Evolutionary conservation across 2,113 vertebrate species (phyloP).

Genomic region (Phainopepla nitens): DNA sequence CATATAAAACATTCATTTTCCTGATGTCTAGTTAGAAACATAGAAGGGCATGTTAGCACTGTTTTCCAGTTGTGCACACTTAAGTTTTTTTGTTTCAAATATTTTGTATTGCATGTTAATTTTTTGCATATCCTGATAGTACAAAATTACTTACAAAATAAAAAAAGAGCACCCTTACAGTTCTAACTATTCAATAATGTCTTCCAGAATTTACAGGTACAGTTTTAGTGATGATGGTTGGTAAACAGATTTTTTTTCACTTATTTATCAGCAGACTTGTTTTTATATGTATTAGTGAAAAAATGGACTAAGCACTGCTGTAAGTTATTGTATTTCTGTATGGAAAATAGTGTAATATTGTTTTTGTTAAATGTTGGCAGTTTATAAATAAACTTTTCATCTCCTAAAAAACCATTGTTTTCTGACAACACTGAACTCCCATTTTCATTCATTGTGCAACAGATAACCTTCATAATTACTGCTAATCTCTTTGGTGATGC

Average conservation of each 20-base stretch:
- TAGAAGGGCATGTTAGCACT: background rate
- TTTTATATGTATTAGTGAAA: conserved; percentile 65
- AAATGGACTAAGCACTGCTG: conserved; percentile 62
- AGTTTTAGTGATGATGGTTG: conserved; percentile 52
- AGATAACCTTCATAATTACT: background rate
- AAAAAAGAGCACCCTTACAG: background rate
- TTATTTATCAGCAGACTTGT: conserved; percentile 57
- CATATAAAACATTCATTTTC: background rate
- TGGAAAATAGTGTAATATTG: conserved; percentile 58
- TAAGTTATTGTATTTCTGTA: conserved; percentile 73
- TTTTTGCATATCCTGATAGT: conserved; percentile 42
- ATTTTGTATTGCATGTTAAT: conserved; percentile 66
- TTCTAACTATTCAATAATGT: conserved; percentile 58
- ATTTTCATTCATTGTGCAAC: background rate
- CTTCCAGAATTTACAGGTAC: conserved; percentile 63
- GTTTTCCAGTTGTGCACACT: conserved; percentile 25
- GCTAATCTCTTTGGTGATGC: background rate
- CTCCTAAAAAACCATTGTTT: conserved; percentile 41
- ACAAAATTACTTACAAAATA: background rate
- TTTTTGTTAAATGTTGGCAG: conserved; percentile 70
- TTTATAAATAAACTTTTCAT: conserved; percentile 77
- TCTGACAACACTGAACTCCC: background rate
- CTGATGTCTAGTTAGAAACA: background rate
- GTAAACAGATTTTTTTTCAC: conserved; percentile 38
- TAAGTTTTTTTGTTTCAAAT: conserved; percentile 51